Conservation (phyloP, 2,888 invertebrate genomes). For the Hirtodrosophila duncani region DNA sequence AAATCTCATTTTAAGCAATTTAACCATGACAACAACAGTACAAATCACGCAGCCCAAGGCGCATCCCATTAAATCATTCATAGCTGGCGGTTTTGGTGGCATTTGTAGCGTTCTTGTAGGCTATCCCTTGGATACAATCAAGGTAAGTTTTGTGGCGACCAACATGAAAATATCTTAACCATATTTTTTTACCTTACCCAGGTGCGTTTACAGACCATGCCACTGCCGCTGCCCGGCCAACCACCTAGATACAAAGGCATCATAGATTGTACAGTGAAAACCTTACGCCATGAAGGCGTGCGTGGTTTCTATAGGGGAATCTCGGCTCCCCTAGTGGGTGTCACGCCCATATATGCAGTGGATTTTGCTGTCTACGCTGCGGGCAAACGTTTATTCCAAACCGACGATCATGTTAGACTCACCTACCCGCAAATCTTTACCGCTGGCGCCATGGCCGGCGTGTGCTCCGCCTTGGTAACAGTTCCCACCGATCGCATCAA, state of each 20-base stretch:
- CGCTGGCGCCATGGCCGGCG: constrained; percentile 97
- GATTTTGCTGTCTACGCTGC: constrained; percentile 97
- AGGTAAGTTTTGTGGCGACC: constrained; percentile 79
- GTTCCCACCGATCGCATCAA: constrained; percentile 99
- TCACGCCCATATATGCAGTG: constrained; percentile 98
- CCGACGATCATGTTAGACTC: constrained; percentile 81
- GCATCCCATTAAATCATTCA: constrained; percentile 94
- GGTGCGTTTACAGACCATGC: constrained; percentile 98
- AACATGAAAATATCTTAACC: neutral
- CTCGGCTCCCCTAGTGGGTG: constrained; percentile 96
- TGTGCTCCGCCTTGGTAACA: constrained; percentile 97
- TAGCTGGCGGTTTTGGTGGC: constrained; percentile 98
- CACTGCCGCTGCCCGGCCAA: constrained; percentile 87
- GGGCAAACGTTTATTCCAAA: constrained; percentile 90
- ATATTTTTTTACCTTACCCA: constrained; percentile 62
- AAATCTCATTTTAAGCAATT: too few relatives aligned
- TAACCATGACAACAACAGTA: constrained; percentile 3
- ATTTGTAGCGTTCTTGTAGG: constrained; percentile 95
- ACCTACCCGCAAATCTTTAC: constrained; percentile 89
- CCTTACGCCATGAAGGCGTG: constrained; percentile 91
- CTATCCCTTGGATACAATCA: constrained; percentile 97
- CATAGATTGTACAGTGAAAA: constrained; percentile 94
- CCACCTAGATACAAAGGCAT: constrained; percentile 90
- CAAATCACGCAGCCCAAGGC: constrained; percentile 67
- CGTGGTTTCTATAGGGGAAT: constrained; percentile 90